A percentile compares a stretch with the other conserved stretches of the same genome.
Evolutionary conservation across 2,113 vertebrate genomes (phyloP).

Genomic region (Dasyurus viverrinus): DNA sequence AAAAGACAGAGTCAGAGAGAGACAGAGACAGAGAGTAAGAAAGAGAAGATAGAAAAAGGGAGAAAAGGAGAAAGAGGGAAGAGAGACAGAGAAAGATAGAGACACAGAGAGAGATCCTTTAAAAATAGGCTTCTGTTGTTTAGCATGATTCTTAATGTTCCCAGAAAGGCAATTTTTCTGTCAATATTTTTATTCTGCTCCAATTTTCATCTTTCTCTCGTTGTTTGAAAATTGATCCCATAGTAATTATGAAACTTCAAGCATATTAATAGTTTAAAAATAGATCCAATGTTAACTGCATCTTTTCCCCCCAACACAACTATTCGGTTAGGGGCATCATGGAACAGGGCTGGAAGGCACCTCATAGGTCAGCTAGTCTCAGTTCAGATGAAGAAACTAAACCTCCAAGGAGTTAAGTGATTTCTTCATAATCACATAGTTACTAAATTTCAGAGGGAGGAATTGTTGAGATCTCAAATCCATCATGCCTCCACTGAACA

Average conservation of each 20-base stretch:
- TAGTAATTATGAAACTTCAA: conserved; percentile 17
- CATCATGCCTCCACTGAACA: neutral
- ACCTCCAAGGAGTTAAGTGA: neutral
- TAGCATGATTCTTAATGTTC: neutral
- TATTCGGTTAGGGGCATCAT: neutral
- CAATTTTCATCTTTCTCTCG: neutral
- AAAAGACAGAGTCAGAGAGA: no score
- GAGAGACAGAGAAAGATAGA: neutral
- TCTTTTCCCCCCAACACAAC: neutral
- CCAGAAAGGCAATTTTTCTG: neutral
- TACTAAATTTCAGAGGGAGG: neutral
- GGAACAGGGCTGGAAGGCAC: neutral
- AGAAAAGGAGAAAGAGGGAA: neutral
- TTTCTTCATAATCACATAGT: neutral
- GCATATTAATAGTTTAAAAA: conserved; percentile 52
- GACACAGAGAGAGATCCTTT: neutral
- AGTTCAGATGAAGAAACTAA: neutral
- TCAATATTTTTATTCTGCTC: neutral
- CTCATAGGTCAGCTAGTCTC: neutral
- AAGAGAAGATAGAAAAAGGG: no score
- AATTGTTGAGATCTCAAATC: neutral
- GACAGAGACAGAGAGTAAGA: no score
- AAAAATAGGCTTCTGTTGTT: neutral
- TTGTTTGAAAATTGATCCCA: conserved; percentile 20
- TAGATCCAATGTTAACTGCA: conserved; percentile 11